phyloP scores from a whole-genome alignment of 1,140 invertebrate genomes.

The Drosophila hydei region DNA sequence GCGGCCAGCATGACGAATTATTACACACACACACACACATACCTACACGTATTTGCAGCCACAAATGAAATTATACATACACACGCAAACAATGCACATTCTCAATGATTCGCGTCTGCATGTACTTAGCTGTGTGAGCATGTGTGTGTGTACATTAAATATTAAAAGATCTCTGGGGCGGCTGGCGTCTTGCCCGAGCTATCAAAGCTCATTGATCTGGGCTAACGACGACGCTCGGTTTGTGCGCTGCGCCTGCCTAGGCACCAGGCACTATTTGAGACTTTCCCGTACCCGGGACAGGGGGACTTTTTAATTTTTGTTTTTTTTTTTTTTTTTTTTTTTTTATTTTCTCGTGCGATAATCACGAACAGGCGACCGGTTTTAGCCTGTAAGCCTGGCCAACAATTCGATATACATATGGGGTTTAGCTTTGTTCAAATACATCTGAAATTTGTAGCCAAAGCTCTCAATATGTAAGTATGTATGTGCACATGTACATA shows the following conservation, averaged over 20 bases:
- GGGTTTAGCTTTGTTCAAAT: conserved; percentile 47
- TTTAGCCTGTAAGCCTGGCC: conserved; percentile 45
- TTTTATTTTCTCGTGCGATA: conserved; percentile 42
- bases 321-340: too few species aligned
- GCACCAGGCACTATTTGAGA: conserved; percentile 26
- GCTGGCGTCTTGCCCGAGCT: conserved; percentile 53
- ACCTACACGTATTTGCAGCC: conserved; percentile 64
- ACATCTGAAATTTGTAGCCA: conserved; percentile 52
- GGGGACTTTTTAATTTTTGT: conserved; percentile 16
- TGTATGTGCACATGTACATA: not conserved
- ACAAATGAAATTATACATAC: conserved; percentile 64
- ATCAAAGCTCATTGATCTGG: conserved; percentile 73
- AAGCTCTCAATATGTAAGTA: conserved; percentile 46
- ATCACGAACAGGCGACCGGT: conserved; percentile 54
- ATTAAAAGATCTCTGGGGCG: conserved; percentile 48
- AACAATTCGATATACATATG: conserved; percentile 51
- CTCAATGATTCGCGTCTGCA: conserved; percentile 39
- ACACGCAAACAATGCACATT: conserved; percentile 66
- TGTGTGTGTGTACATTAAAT: conserved; percentile 25
- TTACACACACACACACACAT: conserved; percentile 62
- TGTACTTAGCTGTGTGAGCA: not conserved
- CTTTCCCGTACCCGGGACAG: conserved; percentile 34
- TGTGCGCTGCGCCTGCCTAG: conserved; percentile 3
- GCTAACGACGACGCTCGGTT: conserved; percentile 26
- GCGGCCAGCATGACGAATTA: conserved; percentile 81